These are phyloP conservation scores for Cenopis cana DNA, from an alignment of 2,888 invertebrate genomes.

Conservation along the genomic window DNA sequence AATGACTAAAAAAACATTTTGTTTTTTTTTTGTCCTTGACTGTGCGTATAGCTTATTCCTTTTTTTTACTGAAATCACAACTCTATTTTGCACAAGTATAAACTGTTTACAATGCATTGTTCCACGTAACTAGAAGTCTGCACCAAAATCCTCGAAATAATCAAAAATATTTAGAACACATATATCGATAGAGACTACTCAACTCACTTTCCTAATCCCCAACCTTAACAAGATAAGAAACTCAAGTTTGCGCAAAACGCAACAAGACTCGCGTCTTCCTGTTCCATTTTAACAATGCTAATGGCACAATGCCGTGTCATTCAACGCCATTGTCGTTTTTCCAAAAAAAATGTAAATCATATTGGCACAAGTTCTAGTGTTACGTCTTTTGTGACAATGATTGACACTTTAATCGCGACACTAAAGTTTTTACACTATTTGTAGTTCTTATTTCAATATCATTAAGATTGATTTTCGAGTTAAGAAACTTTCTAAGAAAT, in stretches of 20 bases:
- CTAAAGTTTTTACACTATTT: constrained; percentile 21
- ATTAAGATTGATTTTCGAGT: constrained; percentile 1
- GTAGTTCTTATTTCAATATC: background rate
- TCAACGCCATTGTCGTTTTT: constrained; percentile 57
- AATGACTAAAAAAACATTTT: too few species aligned
- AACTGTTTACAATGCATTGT: background rate
- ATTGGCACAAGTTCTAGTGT: constrained; percentile 78
- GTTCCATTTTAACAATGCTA: constrained; percentile 53
- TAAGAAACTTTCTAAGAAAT: background rate
- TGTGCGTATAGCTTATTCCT: too few species aligned
- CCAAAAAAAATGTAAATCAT: constrained; percentile 64
- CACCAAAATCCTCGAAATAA: too few species aligned
- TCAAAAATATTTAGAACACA: background rate
- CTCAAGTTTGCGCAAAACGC: constrained; percentile 55
- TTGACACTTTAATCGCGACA: constrained; percentile 48
- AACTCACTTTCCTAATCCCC: constrained; percentile 45
- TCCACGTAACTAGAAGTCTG: background rate
- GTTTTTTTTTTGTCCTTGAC: too few species aligned
- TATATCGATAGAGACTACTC: constrained; percentile 46
- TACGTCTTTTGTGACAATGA: constrained; percentile 64
- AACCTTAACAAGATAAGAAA: constrained; percentile 48
- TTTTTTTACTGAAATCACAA: background rate
- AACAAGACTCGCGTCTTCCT: constrained; percentile 59
- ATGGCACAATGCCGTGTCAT: constrained; percentile 54
- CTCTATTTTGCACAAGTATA: background rate